A percentile compares a stretch with the other conserved stretches of the same genome.
These are phyloP conservation scores for Coecobrya sp. DNA, from an alignment of 2,888 invertebrate species.

Conservation along the genomic window DNA sequence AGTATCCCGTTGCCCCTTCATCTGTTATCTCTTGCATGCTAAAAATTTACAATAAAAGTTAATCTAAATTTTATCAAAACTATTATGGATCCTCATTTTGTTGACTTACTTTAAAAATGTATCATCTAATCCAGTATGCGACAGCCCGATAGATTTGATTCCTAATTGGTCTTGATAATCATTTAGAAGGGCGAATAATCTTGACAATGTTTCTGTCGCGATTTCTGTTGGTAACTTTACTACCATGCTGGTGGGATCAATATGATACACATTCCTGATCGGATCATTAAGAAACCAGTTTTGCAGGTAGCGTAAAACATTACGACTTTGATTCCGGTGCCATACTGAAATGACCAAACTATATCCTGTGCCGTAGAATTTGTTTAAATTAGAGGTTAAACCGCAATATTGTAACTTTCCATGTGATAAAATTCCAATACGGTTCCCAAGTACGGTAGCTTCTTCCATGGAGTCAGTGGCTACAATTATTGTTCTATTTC, in stretches of 20 bases:
- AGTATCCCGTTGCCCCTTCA: no score
- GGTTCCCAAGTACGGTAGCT: conserved; percentile 95
- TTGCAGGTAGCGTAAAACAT: no score
- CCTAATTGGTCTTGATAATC: conserved; percentile 89
- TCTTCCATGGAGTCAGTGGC: conserved; percentile 98
- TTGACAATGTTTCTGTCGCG: conserved; percentile 90
- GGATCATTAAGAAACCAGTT: conserved; percentile 91
- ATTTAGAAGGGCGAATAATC: conserved; percentile 92
- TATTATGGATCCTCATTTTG: not conserved
- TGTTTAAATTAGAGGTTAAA: conserved; percentile 94
- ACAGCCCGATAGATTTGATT: conserved; percentile 93
- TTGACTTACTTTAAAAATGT: conserved; percentile 93
- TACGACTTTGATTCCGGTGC: no score
- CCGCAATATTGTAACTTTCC: conserved; percentile 93
- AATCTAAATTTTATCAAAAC: no score
- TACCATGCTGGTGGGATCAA: no score
- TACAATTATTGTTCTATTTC: conserved; percentile 93
- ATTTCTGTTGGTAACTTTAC: conserved; percentile 84
- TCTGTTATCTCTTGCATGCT: conserved; percentile 62
- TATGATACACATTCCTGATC: conserved; percentile 87
- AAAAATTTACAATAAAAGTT: no score
- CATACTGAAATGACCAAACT: conserved; percentile 88
- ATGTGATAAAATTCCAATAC: conserved; percentile 94
- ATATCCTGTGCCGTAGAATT: conserved; percentile 90
- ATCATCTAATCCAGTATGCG: conserved; percentile 96